Conservation (phyloP, 2,797 vertebrate species). For the Danio tinwini region DNA sequence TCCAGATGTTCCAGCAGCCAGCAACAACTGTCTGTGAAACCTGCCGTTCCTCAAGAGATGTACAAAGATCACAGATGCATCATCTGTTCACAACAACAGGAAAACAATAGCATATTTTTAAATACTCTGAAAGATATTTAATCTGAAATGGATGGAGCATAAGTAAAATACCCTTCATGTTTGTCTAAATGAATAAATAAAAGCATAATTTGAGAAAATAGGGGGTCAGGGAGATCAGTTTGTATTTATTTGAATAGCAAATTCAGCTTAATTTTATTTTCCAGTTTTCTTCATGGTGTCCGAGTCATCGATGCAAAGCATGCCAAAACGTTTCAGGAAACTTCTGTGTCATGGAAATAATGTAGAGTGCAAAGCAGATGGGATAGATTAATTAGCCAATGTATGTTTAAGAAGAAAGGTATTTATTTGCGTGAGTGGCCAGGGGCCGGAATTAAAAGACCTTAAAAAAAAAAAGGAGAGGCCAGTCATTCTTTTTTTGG, state of each 20-base stretch:
- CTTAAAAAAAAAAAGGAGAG: constrained; percentile 60
- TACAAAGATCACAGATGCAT: constrained; percentile 59
- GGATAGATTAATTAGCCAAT: constrained; percentile 89
- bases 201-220: neutral
- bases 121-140: neutral
- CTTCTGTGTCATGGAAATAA: constrained; percentile 81
- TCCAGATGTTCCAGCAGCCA: constrained; percentile 75
- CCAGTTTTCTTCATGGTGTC: constrained; percentile 64
- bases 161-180: no score
- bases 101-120: constrained; percentile 47
- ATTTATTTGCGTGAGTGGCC: constrained; percentile 87
- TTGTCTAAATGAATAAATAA: neutral
- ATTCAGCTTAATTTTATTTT: constrained; percentile 60
- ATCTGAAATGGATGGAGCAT: neutral
- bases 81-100: constrained; percentile 65
- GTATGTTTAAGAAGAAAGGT: constrained; percentile 85
- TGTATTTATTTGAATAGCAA: constrained; percentile 45
- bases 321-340: constrained; percentile 81
- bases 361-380: constrained; percentile 85
- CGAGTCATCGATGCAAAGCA: constrained; percentile 77
- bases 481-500: constrained; percentile 69
- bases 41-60: constrained; percentile 64
- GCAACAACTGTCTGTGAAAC: constrained; percentile 75
- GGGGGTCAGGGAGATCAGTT: constrained; percentile 31
- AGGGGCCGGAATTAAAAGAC: constrained; percentile 76